Conservation (phyloP, 2,888 invertebrate species). For the Alloplasta piceator region DNA sequence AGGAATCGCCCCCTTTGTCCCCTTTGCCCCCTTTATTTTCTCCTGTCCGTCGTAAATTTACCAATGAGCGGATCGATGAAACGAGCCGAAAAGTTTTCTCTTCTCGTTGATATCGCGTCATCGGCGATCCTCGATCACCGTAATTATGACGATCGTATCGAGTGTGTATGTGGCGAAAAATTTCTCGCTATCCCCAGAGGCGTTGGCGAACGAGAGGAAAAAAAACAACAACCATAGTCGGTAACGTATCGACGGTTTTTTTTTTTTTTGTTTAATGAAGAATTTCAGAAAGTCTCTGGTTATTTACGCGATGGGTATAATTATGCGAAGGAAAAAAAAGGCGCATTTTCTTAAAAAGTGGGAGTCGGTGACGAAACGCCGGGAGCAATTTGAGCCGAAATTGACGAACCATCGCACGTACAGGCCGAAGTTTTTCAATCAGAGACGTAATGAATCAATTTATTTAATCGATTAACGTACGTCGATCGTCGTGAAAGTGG, state of each 20-base stretch:
- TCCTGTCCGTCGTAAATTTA: slow-evolving; percentile 53
- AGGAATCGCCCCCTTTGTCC: neutral
- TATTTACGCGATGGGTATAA: neutral
- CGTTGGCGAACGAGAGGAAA: neutral
- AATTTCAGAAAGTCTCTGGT: slow-evolving; percentile 57
- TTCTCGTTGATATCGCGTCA: slow-evolving; percentile 35
- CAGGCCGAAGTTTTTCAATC: slow-evolving; percentile 7
- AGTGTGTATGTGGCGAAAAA: slow-evolving; percentile 23
- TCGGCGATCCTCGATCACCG: slow-evolving; percentile 47
- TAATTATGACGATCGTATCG: slow-evolving; percentile 63
- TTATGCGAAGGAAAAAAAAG: slow-evolving; percentile 1
- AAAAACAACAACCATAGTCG: neutral
- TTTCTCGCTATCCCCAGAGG: slow-evolving; percentile 40
- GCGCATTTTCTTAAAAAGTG: neutral
- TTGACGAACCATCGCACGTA: neutral
- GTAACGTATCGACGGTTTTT: neutral
- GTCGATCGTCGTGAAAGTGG: slow-evolving; percentile 54
- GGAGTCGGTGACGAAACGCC: slow-evolving; percentile 56
- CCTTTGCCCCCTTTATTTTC: neutral
- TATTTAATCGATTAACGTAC: slow-evolving; percentile 58
- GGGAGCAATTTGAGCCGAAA: slow-evolving; percentile 20
- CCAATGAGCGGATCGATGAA: slow-evolving; percentile 41
- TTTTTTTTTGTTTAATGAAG: neutral
- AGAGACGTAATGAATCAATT: slow-evolving; percentile 62
- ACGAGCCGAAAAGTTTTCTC: slow-evolving; percentile 59